Conservation (phyloP, 2,888 invertebrate species). For the Syrista parreyssii region DNA sequence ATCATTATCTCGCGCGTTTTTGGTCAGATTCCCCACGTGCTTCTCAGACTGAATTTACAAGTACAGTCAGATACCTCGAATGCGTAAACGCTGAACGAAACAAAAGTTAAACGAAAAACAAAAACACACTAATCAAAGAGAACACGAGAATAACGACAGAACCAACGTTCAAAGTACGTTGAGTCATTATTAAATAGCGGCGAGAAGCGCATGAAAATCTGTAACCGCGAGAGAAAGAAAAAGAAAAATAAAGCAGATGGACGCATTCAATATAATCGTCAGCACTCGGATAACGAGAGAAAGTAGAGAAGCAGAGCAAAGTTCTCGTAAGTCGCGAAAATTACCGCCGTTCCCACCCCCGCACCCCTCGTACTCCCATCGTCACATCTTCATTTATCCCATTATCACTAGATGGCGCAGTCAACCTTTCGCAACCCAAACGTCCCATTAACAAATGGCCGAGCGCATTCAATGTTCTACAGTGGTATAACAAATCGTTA, state of each 20-base stretch:
- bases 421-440: background rate
- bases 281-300: background rate
- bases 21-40: background rate
- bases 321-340: background rate
- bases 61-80: background rate
- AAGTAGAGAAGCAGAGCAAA: background rate
- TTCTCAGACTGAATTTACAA: background rate
- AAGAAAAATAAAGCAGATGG: background rate
- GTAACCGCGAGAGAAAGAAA: background rate
- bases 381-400: background rate
- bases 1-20: background rate
- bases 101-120: background rate
- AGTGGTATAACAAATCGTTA: background rate
- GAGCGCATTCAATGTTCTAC: background rate
- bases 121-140: background rate
- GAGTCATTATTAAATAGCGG: background rate
- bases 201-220: background rate
- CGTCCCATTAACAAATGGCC: background rate
- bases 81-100: background rate
- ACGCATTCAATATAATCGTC: background rate
- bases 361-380: background rate
- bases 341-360: background rate
- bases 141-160: background rate
- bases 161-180: background rate
- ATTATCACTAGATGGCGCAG: background rate